Evolutionary conservation across 2,113 vertebrate genomes (phyloP).

Genomic region (Pionites leucogaster): DNA sequence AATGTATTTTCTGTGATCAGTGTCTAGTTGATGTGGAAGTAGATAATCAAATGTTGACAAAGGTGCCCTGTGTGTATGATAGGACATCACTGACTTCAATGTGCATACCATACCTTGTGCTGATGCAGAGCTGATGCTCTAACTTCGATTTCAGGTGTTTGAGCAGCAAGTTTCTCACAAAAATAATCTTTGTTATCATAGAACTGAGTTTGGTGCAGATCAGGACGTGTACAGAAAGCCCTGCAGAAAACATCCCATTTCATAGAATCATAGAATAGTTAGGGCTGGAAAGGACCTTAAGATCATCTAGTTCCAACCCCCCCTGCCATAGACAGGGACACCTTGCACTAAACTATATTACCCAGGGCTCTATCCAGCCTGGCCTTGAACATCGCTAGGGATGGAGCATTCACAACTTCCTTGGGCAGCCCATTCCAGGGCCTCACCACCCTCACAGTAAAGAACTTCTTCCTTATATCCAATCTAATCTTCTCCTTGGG

Average conservation of each 20-base stretch:
- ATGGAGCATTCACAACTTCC: neutral
- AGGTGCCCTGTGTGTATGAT: neutral
- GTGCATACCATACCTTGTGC: neutral
- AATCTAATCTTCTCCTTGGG: neutral
- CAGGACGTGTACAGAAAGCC: neutral
- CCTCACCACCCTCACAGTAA: neutral
- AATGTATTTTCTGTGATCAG: neutral
- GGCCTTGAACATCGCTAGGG: neutral
- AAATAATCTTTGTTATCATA: neutral
- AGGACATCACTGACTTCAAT: neutral
- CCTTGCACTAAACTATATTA: neutral
- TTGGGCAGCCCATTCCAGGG: neutral
- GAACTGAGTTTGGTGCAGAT: neutral
- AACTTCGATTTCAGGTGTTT: neutral
- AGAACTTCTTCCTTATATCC: neutral
- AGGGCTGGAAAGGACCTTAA: neutral
- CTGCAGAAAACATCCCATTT: neutral
- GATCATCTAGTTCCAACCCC: neutral
- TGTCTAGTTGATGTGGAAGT: neutral
- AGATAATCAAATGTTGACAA: neutral
- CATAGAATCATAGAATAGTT: neutral
- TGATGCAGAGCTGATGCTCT: neutral
- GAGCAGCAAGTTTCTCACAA: neutral
- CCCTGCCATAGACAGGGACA: neutral
- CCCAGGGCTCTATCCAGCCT: neutral